These are phyloP conservation scores for Lasius platythorax DNA, from an alignment of 2,888 invertebrate species.

Conservation along the genomic window DNA sequence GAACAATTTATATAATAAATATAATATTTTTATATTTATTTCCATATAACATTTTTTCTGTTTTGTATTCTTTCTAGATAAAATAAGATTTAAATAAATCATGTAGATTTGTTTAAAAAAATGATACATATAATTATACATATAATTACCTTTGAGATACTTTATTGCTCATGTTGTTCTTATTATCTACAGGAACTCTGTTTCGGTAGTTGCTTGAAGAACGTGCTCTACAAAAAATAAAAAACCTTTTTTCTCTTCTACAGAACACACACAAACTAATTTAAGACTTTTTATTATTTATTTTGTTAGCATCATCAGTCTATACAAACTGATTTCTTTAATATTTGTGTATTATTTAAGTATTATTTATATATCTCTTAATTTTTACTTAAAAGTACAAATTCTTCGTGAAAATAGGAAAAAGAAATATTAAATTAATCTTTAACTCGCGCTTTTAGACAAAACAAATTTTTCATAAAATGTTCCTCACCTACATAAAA, in stretches of 20 bases:
- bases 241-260: neutral
- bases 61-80: neutral
- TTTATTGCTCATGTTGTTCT: neutral
- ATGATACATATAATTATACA: neutral
- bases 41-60: neutral
- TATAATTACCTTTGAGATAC: constrained; percentile 7
- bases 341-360: neutral
- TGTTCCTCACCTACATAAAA: neutral
- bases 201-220: neutral
- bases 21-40: neutral
- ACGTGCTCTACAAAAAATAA: constrained; percentile 21
- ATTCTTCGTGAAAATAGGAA: neutral
- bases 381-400: neutral
- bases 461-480: neutral
- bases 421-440: neutral
- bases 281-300: neutral
- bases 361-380: neutral
- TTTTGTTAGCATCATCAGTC: neutral
- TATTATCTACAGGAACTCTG: neutral
- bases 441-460: neutral
- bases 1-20: neutral
- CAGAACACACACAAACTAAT: neutral
- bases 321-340: neutral
- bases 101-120: constrained; percentile 1
- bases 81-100: neutral